Percentiles rank a stretch among this genome's conserved stretches.
These are phyloP conservation scores for Ochotona curzoniae DNA, from an alignment of 2,113 vertebrate genomes.

Conservation along the genomic window DNA sequence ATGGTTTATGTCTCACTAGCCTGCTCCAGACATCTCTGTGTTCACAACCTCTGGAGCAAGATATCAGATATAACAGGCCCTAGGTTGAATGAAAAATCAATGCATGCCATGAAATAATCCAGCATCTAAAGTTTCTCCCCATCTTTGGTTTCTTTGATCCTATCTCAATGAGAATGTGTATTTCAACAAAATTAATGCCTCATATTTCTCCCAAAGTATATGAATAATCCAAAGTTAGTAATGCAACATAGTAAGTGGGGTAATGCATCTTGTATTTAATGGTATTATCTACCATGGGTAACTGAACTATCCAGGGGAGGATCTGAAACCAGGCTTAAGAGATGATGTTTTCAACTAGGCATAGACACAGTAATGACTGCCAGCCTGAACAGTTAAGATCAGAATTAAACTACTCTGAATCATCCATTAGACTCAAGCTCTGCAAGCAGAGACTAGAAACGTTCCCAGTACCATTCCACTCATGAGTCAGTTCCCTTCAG, in stretches of 20 bases:
- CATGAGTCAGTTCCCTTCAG: slow-evolving; percentile 46
- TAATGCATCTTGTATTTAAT: not conserved
- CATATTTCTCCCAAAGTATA: not conserved
- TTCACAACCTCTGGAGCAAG: not conserved
- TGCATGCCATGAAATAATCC: not conserved
- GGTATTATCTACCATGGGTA: not conserved
- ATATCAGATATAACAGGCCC: not conserved
- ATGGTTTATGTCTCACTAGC: not conserved
- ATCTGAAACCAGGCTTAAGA: not conserved
- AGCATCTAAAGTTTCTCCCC: not conserved
- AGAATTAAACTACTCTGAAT: slow-evolving; percentile 70
- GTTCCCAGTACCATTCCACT: slow-evolving; percentile 52
- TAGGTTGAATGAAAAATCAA: slow-evolving; percentile 24
- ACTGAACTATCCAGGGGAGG: not conserved
- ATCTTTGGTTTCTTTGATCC: not conserved
- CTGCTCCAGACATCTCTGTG: not conserved
- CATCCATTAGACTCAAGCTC: slow-evolving; percentile 54
- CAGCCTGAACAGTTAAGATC: slow-evolving; percentile 49
- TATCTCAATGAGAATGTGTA: not conserved
- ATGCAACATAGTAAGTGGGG: not conserved
- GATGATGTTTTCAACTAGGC: not conserved
- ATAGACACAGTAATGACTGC: slow-evolving; percentile 35
- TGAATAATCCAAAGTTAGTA: slow-evolving; percentile 16
- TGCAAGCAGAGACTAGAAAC: slow-evolving; percentile 73
- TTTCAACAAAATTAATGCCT: not conserved